A percentile compares a stretch with the other conserved stretches of the same genome.
These are phyloP conservation scores for Babyrousa celebensis DNA, from an alignment of 2,797 vertebrate species.

Conservation along the genomic window DNA sequence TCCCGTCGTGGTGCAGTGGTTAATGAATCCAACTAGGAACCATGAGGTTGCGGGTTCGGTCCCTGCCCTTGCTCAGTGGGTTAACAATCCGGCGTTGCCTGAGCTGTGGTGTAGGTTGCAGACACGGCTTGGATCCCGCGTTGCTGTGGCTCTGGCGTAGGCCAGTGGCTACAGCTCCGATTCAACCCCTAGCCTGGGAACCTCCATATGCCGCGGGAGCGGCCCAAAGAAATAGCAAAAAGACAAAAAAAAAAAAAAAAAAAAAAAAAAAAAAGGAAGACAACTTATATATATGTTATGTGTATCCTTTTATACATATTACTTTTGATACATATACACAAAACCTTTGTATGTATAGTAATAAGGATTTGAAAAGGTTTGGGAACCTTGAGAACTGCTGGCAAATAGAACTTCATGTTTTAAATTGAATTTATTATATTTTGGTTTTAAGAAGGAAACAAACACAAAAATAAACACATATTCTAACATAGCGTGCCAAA, in stretches of 20 bases:
- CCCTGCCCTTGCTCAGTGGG: too few species aligned
- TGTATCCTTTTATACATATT: not conserved
- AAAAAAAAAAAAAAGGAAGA: not conserved
- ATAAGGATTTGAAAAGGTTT: constrained; percentile 20
- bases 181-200: too few species aligned
- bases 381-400: not conserved
- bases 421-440: constrained; percentile 22
- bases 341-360: not conserved
- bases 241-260: not conserved
- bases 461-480: constrained; percentile 4
- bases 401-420: constrained; percentile 39
- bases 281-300: not conserved
- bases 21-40: too few species aligned
- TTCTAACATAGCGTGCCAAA: not conserved
- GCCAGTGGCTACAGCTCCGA: too few species aligned
- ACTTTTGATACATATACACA: not conserved
- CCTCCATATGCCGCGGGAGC: too few species aligned
- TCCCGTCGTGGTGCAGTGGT: too few species aligned
- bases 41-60: too few species aligned
- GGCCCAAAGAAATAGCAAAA: too few species aligned
- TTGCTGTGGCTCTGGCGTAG: too few species aligned
- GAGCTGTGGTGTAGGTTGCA: too few species aligned
- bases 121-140: too few species aligned
- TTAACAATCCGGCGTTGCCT: too few species aligned
- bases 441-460: constrained; percentile 48